Evolutionary conservation across 2,888 invertebrate species (phyloP), one percentile per base, ranked within the genome.

Genomic region (Oeneis ivallda): DNA sequence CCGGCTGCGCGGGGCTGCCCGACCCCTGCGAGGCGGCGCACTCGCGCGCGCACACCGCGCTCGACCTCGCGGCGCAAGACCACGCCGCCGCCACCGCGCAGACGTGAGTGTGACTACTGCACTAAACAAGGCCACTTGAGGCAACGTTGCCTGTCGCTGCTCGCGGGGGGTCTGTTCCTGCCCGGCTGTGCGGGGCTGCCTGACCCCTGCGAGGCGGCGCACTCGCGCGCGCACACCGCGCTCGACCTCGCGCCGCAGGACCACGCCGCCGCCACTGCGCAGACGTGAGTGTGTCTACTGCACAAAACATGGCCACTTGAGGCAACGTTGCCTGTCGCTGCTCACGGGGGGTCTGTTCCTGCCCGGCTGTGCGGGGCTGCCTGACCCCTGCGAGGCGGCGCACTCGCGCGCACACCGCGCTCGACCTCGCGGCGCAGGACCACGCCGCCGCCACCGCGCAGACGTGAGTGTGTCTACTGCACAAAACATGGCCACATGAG

Each of bases 1-100:
- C 99, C 3, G 98, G 98, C 53, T 98, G 96, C 62, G 96, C 96
- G 47, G 96, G 97, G 66, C 97, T 98, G 71, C 96, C 96, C 0
- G 99, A 99, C 92, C 99, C 98, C 0, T 98, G 98, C 84, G 98
- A 98, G 86, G 95, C 95, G 54, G 96, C 96, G 4, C 96, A 96
- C 75, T 94, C 96, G 68, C 93, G 98, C 6, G 96, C 98, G 2
- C 98, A 98, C 86, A 97, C 98, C 5, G 95, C 96, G 2, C 95
- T 99, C 92, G 95, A 96, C 4, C 92, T 98, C 62, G 97, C 98
- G 80, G 97, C 98, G 80, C 96, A 98, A 90, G 99, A 99, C 89
- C 90, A 95, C 68, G 97, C 98, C 72, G 98, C 99, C 75, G 94
- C 97, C 77, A 98, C 98, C 5, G 97, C 98, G 0, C 99, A 99